Percentiles rank a stretch among this genome's conserved stretches.
phyloP scores from a whole-genome alignment of 2,797 vertebrate species.

The Echeneis naucrates region DNA sequence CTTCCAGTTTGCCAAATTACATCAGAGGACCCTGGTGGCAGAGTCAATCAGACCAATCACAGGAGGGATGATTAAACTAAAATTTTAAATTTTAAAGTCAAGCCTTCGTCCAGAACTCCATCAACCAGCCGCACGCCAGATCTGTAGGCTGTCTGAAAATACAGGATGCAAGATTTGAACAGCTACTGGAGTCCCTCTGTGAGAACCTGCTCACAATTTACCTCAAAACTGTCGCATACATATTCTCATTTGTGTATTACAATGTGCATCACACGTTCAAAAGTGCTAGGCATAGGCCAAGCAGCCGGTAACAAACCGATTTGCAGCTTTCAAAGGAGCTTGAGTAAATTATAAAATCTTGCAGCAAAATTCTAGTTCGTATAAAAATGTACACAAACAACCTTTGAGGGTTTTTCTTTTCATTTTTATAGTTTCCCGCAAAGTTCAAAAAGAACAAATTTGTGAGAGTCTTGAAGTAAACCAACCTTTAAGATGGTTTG shows the following conservation, averaged over 20 bases:
- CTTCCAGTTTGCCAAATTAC: neutral
- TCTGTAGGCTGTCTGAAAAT: neutral
- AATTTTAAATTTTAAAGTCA: neutral
- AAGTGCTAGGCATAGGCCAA: neutral
- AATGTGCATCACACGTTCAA: neutral
- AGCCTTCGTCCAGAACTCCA: neutral
- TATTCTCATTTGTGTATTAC: neutral
- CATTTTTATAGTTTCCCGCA: neutral
- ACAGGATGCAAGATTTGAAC: no score
- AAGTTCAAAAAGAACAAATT: no score
- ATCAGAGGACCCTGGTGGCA: neutral
- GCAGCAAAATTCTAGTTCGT: no score
- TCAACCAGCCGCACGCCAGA: no score
- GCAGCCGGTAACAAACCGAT: neutral
- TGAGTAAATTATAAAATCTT: neutral
- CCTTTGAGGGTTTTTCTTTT: no score
- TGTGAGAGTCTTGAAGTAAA: no score
- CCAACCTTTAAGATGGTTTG: no score
- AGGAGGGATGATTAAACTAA: neutral
- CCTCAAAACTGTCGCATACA: neutral
- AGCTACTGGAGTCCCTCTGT: no score
- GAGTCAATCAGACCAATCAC: no score
- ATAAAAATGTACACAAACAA: no score
- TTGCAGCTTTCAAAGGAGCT: neutral
- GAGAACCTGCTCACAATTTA: neutral